phyloP scores from a whole-genome alignment of 2,113 vertebrate genomes.

The Rhinolophus ferrumequinum region DNA sequence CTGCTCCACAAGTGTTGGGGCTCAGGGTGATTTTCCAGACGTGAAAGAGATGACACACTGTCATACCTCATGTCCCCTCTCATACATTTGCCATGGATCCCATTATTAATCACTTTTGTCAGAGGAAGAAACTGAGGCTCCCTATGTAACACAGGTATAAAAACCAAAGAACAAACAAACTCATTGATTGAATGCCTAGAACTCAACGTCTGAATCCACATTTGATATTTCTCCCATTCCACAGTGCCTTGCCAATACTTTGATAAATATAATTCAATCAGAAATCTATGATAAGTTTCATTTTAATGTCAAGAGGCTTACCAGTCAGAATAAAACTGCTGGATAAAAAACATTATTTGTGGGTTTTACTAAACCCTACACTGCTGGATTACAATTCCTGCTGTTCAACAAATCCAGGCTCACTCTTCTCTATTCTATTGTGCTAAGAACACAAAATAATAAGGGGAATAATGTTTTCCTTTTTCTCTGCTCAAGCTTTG shows the following conservation, averaged over 20 bases:
- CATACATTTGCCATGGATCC: neutral
- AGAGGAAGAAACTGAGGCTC: conserved; percentile 38
- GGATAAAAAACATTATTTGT: conserved; percentile 72
- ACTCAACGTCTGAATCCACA: neutral
- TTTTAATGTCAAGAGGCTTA: conserved; percentile 78
- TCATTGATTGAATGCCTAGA: neutral
- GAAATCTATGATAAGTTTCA: conserved; percentile 62
- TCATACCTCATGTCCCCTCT: neutral
- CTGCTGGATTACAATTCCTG: conserved; percentile 67
- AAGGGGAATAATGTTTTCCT: conserved; percentile 65
- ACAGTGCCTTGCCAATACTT: conserved; percentile 42
- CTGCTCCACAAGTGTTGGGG: neutral
- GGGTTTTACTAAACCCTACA: conserved; percentile 69
- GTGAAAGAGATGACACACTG: neutral
- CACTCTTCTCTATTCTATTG: conserved; percentile 63
- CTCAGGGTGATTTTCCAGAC: neutral
- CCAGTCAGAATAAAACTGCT: conserved; percentile 65
- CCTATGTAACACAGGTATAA: neutral
- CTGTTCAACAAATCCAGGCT: conserved; percentile 71
- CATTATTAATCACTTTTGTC: neutral
- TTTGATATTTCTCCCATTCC: neutral
- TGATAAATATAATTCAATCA: conserved; percentile 77
- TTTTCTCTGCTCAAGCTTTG: conserved; percentile 64
- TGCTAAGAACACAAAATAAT: conserved; percentile 67
- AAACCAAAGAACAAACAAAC: neutral